Evolutionary conservation across 2,888 invertebrate species (phyloP).

Genomic region (Ichneumoninae sp.): DNA sequence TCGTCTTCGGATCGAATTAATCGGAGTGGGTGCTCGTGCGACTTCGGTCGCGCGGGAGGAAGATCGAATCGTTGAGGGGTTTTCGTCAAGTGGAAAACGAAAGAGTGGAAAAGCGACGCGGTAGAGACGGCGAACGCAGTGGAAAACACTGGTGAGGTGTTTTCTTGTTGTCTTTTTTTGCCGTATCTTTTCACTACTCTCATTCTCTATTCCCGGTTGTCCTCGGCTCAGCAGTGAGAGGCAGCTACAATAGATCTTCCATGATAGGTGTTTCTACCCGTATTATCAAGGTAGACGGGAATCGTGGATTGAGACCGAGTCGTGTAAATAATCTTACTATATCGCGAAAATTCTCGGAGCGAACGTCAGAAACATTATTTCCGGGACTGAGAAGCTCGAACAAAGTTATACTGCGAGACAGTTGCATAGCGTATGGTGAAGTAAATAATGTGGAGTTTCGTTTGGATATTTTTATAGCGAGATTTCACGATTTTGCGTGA

Average conservation of each 20-base stretch:
- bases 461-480: no score
- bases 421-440: background rate
- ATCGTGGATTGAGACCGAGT: background rate
- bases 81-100: conserved; percentile 26
- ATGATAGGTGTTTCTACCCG: background rate
- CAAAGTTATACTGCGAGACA: background rate
- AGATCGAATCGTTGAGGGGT: conserved; percentile 35
- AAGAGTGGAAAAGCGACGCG: background rate
- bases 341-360: background rate
- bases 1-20: conserved; percentile 57
- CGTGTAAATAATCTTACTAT: background rate
- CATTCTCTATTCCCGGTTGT: background rate
- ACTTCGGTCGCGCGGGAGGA: background rate
- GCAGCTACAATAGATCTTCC: background rate
- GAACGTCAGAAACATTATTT: background rate
- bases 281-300: background rate
- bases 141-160: background rate
- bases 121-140: background rate
- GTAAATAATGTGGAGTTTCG: no score
- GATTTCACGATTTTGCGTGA: no score
- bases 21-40: conserved; percentile 44
- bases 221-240: conserved; percentile 3
- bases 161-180: background rate
- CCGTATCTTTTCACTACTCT: background rate
- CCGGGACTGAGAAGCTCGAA: background rate